These are phyloP conservation scores for Notospermus geniculatus DNA, from an alignment of 1,140 invertebrate species.

Conservation along the genomic window DNA sequence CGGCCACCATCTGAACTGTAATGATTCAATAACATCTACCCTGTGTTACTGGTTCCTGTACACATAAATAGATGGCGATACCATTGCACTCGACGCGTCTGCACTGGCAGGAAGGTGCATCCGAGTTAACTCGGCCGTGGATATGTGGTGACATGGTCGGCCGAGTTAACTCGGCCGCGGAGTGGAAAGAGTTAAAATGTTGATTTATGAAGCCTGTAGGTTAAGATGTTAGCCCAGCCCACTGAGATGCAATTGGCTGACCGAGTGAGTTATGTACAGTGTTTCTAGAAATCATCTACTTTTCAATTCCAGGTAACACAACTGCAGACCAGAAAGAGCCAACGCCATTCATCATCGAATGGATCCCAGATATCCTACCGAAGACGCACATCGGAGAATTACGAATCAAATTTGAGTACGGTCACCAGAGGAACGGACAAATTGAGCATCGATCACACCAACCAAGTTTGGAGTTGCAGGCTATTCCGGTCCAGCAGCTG, in stretches of 20 bases:
- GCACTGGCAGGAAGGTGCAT: too few relatives aligned
- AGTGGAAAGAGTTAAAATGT: too few relatives aligned
- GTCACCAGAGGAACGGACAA: constrained; percentile 60
- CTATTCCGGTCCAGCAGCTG: constrained; percentile 1
- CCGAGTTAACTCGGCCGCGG: too few relatives aligned
- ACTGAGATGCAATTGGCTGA: background rate
- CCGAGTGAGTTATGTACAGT: background rate
- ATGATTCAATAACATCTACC: too few relatives aligned
- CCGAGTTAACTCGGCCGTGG: too few relatives aligned
- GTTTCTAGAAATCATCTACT: constrained; percentile 10
- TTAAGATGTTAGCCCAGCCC: background rate
- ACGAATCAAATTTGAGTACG: constrained; percentile 67
- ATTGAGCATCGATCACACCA: constrained; percentile 41
- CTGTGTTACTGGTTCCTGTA: too few relatives aligned
- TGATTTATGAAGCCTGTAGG: background rate
- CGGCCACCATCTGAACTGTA: too few relatives aligned
- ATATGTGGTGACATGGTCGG: too few relatives aligned
- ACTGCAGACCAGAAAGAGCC: constrained; percentile 63
- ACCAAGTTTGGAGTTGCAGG: background rate
- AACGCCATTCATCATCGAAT: constrained; percentile 73
- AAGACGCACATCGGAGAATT: constrained; percentile 68
- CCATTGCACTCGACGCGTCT: too few relatives aligned
- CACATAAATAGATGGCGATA: too few relatives aligned
- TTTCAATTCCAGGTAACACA: constrained; percentile 59
- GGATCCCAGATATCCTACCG: constrained; percentile 74